Evolutionary conservation across 2,797 vertebrate genomes (phyloP), one percentile per base, ranked within the genome.

Genomic region (Onychomys arenicola): DNA sequence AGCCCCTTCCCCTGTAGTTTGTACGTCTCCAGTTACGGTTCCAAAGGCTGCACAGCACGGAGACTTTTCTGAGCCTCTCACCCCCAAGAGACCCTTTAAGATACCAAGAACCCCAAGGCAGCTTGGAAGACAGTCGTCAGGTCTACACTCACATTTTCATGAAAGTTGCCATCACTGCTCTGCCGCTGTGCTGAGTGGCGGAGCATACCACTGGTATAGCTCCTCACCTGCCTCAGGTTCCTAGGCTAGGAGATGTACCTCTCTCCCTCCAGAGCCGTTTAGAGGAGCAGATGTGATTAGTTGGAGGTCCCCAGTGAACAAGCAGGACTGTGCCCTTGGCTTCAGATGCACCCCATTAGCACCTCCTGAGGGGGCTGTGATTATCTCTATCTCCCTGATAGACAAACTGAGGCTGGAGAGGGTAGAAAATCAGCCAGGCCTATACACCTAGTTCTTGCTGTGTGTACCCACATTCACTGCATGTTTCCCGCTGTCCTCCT

Each of bases 21-120:
- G 55, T 93, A 97, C 46, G 25, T 73, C 94, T 98, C 96, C 95
- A 95, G 97, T 43, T 67, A 89, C 83, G 92, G 76, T 32, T 63
- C 61, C 12, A 67, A 97, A 97, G 59, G 69, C 90, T 89, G 85
- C 7, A 46, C 86, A 65, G 92, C 75, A 55, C 93, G 84, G 94
- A 69, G 81, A 23, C 27, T 81, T 96, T 95, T 97, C 96, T 92
- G 93, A 69, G 65, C 77, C 34, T 93, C 91, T 7, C 83, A 10
- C 0, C 14, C 52, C 49, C 25, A 17, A 8, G 25, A 34, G 46
- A 76, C 3, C 2, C 16, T 16, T 6, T 0, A 43, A 71, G 88
- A 90, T 34, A 29, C 12, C 43, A 21, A 81, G 59, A 59, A 9
- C 43, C 3, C 23, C 1, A 7, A 40, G 59, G n/a, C 32, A 16